phyloP scores from a whole-genome alignment of 2,797 vertebrate species.

The Schizothorax lantsangensis region DNA sequence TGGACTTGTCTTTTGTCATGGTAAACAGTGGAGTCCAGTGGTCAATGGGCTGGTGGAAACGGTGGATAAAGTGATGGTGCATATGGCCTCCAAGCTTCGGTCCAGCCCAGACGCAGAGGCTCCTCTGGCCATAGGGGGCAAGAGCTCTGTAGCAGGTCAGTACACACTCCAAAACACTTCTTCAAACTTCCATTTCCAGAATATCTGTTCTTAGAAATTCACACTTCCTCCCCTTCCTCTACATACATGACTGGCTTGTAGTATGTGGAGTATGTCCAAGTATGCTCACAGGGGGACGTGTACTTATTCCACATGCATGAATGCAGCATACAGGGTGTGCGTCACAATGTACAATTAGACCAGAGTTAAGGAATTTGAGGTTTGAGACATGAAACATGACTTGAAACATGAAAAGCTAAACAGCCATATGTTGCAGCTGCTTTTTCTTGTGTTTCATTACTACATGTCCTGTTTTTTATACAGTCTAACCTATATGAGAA shows the following conservation, averaged over 20 bases:
- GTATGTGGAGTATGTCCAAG: constrained; percentile 6
- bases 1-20: constrained; percentile 18
- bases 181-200: constrained; percentile 9
- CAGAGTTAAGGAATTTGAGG: not conserved
- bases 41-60: constrained; percentile 84
- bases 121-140: constrained; percentile 80
- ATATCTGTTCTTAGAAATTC: constrained; percentile 29
- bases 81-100: constrained; percentile 81
- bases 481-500: not conserved
- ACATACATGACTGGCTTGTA: constrained; percentile 18
- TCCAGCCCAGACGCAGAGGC: constrained; percentile 50
- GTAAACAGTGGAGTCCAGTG: constrained; percentile 72
- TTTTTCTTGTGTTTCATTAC: not conserved
- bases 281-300: not conserved
- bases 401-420: not conserved
- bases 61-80: constrained; percentile 87
- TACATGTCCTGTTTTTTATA: not conserved
- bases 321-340: constrained; percentile 15
- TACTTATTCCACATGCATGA: not conserved
- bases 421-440: not conserved
- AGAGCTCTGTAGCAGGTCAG: constrained; percentile 89
- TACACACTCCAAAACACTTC: constrained; percentile 61
- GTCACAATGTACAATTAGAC: constrained; percentile 19
- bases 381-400: not conserved
- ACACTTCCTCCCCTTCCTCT: not conserved